These are phyloP conservation scores for Macropus fuliginosus DNA, from an alignment of 2,797 vertebrate species.

Conservation along the genomic window DNA sequence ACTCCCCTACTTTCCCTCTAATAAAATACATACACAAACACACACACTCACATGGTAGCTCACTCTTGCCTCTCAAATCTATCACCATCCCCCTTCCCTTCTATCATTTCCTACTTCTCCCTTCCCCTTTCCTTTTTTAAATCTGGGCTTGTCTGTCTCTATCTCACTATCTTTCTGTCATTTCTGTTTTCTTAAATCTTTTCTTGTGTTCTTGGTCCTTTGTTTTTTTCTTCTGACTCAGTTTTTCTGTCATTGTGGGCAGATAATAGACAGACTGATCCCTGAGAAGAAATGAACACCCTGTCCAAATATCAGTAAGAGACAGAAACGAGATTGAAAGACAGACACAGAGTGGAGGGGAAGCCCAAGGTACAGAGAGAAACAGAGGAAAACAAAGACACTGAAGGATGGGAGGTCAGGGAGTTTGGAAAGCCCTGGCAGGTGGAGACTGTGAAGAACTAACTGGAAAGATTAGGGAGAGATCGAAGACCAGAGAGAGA, in stretches of 20 bases:
- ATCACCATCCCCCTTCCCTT: background rate
- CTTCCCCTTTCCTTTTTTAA: background rate
- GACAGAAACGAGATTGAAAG: slow-evolving; percentile 4
- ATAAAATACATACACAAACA: background rate
- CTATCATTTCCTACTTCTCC: background rate
- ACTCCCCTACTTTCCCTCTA: background rate
- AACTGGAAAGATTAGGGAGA: background rate
- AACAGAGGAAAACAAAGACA: background rate
- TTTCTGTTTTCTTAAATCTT: background rate
- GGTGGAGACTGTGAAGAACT: background rate
- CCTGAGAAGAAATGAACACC: background rate
- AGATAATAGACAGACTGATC: background rate
- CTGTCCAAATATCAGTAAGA: background rate
- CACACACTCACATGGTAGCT: background rate
- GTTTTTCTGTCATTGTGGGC: background rate
- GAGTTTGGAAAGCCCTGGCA: too few species aligned
- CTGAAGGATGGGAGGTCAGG: background rate
- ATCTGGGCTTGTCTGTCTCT: background rate
- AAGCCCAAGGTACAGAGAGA: background rate
- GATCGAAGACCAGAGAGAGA: slow-evolving; percentile 18
- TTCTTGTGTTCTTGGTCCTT: background rate
- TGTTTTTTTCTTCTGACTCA: too few species aligned
- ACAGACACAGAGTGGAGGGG: background rate
- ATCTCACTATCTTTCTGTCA: background rate
- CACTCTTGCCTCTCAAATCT: background rate